Base-by-base conservation (phyloP, 2,888 invertebrate species). In the Julus scandinavius region DNA sequence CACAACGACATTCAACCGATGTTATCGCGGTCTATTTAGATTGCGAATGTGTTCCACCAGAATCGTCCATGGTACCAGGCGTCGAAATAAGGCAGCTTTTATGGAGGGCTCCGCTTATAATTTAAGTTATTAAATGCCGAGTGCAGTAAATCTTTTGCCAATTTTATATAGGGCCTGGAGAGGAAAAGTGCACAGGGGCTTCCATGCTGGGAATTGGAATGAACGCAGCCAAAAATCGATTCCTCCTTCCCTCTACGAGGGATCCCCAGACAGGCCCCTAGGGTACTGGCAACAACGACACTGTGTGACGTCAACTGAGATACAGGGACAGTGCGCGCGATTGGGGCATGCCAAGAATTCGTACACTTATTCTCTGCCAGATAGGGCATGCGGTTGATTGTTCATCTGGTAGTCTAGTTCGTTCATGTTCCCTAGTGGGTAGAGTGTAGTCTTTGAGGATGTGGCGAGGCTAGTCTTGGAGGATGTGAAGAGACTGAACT, bases 111-210 rank as follows among this genome's bases (percentile, higher is more conserved):
- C 15, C 15, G 15, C 15, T 15, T 58, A 58, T 58, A 58, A 58
- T 58, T 58, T 58, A 58, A 58, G 58, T 58, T 58, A 58, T 58
- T 58, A 58, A 58, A 58, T 58, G 58, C 58, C 58, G 58, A 58
- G 58, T 58, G 58, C 58, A 15, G 58, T 58, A 58, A 58, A 58
- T 58, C 58, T 58, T 58, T 58, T 15, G 58, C 58, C 58, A 58
- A 58, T 58, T 58, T 58, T 58, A 58, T 58, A 15, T 29, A 29
- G 15, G 58, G 58, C 58, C 58, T 58, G 58, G 58, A 58, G 58
- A 58, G 58, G 15, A 58, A 58, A 58, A 58, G 15, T 17, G 58
- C 58, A 0, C 15, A 11, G 58, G 15, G 4, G 11, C 17, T 58
- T 58, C 15, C 13, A 58, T 2, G 17, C 17, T 11, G 4, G 58